Evolutionary conservation across 2,888 invertebrate species (phyloP).

Genomic region (Spisula subtruncata): DNA sequence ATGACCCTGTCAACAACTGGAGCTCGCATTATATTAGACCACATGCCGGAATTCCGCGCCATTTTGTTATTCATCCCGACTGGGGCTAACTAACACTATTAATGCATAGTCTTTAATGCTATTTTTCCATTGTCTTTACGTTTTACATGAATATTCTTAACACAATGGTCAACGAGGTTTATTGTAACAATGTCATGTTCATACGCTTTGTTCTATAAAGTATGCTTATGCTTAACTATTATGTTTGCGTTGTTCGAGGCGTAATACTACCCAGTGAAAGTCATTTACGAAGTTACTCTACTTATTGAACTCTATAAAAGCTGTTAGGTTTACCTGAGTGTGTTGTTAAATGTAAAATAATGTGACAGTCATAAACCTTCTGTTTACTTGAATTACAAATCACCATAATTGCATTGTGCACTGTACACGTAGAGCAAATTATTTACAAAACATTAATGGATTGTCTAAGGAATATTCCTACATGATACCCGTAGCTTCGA

Average conservation of each 20-base stretch:
- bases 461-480: no score
- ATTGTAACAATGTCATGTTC: neutral
- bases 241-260: neutral
- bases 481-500: no score
- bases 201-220: neutral
- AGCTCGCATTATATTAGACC: slow-evolving; percentile 82
- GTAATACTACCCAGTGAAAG: neutral
- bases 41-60: slow-evolving; percentile 77
- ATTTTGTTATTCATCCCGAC: slow-evolving; percentile 86
- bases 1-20: slow-evolving; percentile 77
- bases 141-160: neutral
- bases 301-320: no score
- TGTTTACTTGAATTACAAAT: no score
- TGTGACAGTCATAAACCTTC: no score
- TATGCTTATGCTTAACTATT: neutral
- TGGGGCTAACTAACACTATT: slow-evolving; percentile 78
- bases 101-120: neutral
- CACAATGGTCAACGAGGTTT: neutral
- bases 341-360: no score
- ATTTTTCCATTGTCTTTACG: neutral
- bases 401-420: no score
- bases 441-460: no score
- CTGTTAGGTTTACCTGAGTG: no score
- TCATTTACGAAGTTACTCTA: neutral
- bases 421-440: no score